Evolutionary conservation across 2,888 invertebrate species (phyloP), one percentile per base, ranked within the genome.

Genomic region (Erebia palarica): DNA sequence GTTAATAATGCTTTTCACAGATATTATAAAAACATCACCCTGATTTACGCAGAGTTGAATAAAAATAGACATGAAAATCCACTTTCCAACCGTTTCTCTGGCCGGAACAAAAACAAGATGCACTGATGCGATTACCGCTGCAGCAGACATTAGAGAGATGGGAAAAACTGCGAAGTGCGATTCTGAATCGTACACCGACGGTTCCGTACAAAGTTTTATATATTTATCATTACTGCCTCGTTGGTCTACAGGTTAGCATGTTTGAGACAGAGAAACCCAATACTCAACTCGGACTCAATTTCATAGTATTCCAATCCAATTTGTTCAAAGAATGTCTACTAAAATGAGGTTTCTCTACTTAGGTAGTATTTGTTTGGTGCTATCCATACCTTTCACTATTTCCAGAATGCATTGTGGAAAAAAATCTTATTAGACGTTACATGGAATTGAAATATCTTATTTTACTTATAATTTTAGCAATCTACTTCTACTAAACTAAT

Each of bases 311-410:
- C 44, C 36, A 36, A 36, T 36, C 44, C 47, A 47, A 10, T 11
- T 47, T 47, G 3, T 13, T 11, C 47, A 13, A 47, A 47, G 11
- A 4, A 13, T 13, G 47, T 47, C 4, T 18, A 3, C 16, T 53
- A 16, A 16, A 16, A 16, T 16, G 16, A 53, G 16, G 16, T 16
- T 9, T 55, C 1, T 55, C 55, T 55, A 18, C 55, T 16, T 55
- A 55, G 1, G 9, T 7, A 53, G 8, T 21, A 57, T 18, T 57
- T 53, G 58, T 44, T 53, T 57, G 21, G 63, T 60, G 21, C n/a
- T 61, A 65, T 68, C 47, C 85, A 80, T 86, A 88, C 88, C 88
- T 87, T 83, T 88, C 88, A 79, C 88, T 88, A 81, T 80, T 84
- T 85, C 87, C 71, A 80, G 84, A 79, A 74, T 72, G 86, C 86